A percentile compares a stretch with the other conserved stretches of the same genome.
phyloP scores from a whole-genome alignment of 2,888 invertebrate genomes.

The Sphaerophoria taeniata region DNA sequence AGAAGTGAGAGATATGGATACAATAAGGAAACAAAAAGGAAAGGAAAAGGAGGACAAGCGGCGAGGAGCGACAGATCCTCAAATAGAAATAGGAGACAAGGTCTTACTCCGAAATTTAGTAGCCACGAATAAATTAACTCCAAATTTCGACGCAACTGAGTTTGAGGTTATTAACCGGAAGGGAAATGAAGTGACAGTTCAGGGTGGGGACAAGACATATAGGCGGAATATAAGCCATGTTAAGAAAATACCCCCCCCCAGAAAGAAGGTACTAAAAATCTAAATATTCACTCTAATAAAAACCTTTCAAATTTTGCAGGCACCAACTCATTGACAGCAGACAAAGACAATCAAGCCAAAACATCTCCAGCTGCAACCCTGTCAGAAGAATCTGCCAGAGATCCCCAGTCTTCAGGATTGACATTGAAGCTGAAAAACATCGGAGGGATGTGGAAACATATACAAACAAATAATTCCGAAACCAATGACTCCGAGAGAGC shows the following conservation, averaged over 20 bases:
- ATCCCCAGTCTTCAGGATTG: not conserved
- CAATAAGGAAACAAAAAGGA: conserved; percentile 46
- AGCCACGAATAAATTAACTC: conserved; percentile 65
- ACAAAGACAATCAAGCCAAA: not conserved
- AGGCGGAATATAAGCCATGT: conserved; percentile 21
- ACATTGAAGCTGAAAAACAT: conserved; percentile 16
- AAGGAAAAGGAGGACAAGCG: conserved; percentile 46
- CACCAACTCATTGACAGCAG: not conserved
- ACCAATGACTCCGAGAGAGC: too few relatives aligned
- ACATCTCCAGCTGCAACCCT: not conserved
- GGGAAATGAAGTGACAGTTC: conserved; percentile 51
- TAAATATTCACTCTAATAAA: not conserved
- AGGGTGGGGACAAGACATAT: not conserved
- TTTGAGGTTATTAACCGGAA: conserved; percentile 53
- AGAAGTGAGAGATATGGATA: conserved; percentile 45
- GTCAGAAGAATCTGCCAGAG: not conserved
- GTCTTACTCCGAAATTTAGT: conserved; percentile 62
- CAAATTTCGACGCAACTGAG: conserved; percentile 49
- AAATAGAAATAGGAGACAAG: conserved; percentile 49
- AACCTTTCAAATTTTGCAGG: not conserved
- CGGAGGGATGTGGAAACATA: conserved; percentile 2
- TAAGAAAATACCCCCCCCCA: conserved; percentile 14
- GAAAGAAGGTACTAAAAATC: not conserved
- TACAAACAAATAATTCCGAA: not conserved
- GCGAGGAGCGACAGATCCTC: conserved; percentile 46